Evolutionary conservation across 1,140 invertebrate species (phyloP), one percentile per base, ranked within the genome.

Genomic region (Trachymyrmex septentrionalis): DNA sequence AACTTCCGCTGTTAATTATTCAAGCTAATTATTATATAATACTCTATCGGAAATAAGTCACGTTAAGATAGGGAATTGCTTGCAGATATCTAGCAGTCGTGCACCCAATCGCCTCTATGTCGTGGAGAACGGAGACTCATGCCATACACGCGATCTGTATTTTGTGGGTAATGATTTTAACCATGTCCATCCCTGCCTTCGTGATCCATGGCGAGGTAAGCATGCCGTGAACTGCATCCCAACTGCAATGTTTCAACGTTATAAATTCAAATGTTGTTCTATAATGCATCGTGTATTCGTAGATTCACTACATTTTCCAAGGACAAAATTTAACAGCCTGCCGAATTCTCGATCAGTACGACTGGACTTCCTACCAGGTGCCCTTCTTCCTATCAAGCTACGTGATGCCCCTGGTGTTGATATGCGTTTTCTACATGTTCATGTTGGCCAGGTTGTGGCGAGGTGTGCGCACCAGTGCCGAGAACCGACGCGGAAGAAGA

Each of bases 401-500:
- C 94, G 97, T 98, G 85, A 96, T 98, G 66, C 98, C 98, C 0
- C 94, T 99, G 94, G 96, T 97, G n/a, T 95, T 99, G 87, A 99
- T 99, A 91, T 97, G 97, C 92, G 96, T 98, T 63, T 96, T 99
- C 61, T 99, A 99, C 94, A 97, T 99, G 92, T 97, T 98, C 87
- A 99, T 99, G 98, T 95, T 99, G 91, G 96, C 97, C 82, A 96
- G 98, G 66, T 96, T 99, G 81, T 99, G 98, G 98, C 97, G 98
- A 93, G 97, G 97, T 82, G 96, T 97, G 34, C 97, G 98, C 0
- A 95, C 96, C 50, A 97, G 96, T 48, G 96, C 96, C 1, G 97
- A 98, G 92, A 97, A 96, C 71, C 95, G 98, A 66, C 96, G 98
- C 89, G 98, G 98, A 44, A 98, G 99, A 94, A 97, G 97, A 94